These are phyloP conservation scores for Amazona vittata DNA, from an alignment of 2,113 vertebrate genomes.

Conservation along the genomic window DNA sequence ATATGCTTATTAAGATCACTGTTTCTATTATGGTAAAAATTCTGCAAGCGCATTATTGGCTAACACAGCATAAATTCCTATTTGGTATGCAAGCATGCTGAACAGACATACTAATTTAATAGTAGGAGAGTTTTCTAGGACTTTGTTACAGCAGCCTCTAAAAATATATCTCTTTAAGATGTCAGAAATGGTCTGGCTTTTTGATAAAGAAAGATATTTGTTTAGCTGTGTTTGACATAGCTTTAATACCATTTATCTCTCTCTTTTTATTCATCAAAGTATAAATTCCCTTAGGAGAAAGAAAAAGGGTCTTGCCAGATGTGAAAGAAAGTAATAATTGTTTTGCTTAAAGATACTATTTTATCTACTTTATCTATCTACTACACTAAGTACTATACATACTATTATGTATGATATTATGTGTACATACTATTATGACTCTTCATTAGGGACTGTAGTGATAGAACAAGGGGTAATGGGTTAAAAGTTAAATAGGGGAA, in stretches of 20 bases:
- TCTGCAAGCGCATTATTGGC: conserved; percentile 34
- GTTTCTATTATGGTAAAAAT: conserved; percentile 58
- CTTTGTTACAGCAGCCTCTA: background rate
- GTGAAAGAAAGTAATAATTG: background rate
- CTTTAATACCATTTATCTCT: conserved; percentile 15
- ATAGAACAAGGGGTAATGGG: no score
- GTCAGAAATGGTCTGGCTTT: conserved; percentile 30
- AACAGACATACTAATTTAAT: background rate
- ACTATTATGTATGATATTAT: background rate
- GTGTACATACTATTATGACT: no score
- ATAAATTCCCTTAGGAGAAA: background rate
- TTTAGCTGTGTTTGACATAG: conserved; percentile 14
- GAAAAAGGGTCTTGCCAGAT: background rate
- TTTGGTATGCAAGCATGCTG: background rate
- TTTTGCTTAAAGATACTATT: background rate
- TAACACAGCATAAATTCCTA: conserved; percentile 36
- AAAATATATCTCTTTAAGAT: background rate
- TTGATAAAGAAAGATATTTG: conserved; percentile 41
- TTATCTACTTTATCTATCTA: background rate
- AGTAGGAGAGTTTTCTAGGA: conserved; percentile 13
- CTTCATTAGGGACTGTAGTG: no score
- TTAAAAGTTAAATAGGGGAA: no score
- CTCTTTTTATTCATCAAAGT: conserved; percentile 13
- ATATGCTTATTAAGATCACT: conserved; percentile 65
- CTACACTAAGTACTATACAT: background rate